phyloP scores from a whole-genome alignment of 2,888 invertebrate genomes.

The Stictocephala bisonia region DNA sequence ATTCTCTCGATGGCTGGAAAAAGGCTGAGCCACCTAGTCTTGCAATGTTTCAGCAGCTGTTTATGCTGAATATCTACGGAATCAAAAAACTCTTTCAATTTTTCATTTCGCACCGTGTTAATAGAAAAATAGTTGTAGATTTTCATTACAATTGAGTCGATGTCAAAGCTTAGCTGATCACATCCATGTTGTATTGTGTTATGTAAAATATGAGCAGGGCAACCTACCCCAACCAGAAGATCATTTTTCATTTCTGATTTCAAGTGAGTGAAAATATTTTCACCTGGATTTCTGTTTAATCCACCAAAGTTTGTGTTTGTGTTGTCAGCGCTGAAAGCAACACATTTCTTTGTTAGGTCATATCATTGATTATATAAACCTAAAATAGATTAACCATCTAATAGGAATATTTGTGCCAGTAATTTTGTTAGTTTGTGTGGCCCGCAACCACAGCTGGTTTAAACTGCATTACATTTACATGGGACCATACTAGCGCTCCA shows the following conservation, averaged over 20 bases:
- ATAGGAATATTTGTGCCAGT: too few species aligned
- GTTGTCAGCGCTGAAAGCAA: conserved; percentile 47
- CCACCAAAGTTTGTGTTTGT: conserved; percentile 52
- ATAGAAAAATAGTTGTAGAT: too few species aligned
- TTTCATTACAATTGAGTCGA: conserved; percentile 60
- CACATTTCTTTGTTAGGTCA: conserved; percentile 31
- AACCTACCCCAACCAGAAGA: conserved; percentile 58
- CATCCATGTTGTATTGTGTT: conserved; percentile 61
- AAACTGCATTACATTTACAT: too few species aligned
- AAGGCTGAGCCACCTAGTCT: conserved; percentile 59
- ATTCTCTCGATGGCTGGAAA: too few species aligned
- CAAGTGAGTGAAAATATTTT: conserved; percentile 55
- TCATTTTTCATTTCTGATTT: conserved; percentile 19
- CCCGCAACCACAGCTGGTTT: too few species aligned
- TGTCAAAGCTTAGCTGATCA: conserved; percentile 60
- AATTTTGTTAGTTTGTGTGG: too few species aligned
- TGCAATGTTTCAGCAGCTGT: conserved; percentile 56
- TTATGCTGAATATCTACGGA: conserved; percentile 55
- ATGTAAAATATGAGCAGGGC: conserved; percentile 62
- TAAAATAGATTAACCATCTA: too few species aligned
- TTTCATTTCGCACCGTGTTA: conserved; percentile 61
- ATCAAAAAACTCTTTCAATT: conserved; percentile 62
- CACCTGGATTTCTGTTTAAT: conserved; percentile 30
- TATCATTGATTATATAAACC: too few species aligned
- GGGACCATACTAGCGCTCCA: too few species aligned